Percentiles rank a stretch among this genome's conserved stretches.
Evolutionary conservation across 1,140 invertebrate species (phyloP).

Genomic region (Cheumatopsyche charites): DNA sequence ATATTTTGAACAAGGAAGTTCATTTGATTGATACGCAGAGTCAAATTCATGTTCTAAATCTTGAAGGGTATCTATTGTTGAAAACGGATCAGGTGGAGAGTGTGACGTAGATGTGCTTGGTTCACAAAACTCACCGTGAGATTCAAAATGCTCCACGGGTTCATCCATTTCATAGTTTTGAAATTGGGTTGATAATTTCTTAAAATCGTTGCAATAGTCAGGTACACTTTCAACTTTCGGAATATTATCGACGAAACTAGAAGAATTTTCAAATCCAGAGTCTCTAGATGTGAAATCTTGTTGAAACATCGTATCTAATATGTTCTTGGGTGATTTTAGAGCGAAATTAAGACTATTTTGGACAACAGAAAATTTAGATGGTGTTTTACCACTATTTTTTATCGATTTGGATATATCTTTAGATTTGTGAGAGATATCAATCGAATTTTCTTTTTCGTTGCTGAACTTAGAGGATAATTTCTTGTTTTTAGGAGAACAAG

Average conservation of each 20-base stretch:
- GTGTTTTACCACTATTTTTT: constrained; percentile 30
- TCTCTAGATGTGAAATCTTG: constrained; percentile 37
- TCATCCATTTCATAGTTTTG: constrained; percentile 29
- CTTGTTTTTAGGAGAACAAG: background rate
- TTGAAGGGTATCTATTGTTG: constrained; percentile 52
- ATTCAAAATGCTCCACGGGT: constrained; percentile 29
- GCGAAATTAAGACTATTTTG: constrained; percentile 19
- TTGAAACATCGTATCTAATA: background rate
- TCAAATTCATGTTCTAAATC: constrained; percentile 59
- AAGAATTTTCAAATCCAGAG: constrained; percentile 45
- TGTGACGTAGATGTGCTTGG: constrained; percentile 6
- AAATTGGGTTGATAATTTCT: constrained; percentile 3
- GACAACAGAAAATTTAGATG: constrained; percentile 44
- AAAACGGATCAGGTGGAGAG: background rate
- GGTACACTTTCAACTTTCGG: constrained; percentile 4
- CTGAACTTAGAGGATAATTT: background rate
- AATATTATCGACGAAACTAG: constrained; percentile 34
- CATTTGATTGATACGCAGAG: constrained; percentile 51
- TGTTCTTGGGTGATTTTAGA: background rate
- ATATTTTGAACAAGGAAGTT: constrained; percentile 58
- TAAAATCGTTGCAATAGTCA: background rate
- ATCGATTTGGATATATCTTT: too few species aligned
- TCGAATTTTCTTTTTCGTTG: constrained; percentile 1
- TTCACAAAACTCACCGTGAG: background rate
- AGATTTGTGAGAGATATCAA: too few species aligned